phyloP scores from a whole-genome alignment of 2,797 vertebrate genomes.

The Meriones psammophilus region DNA sequence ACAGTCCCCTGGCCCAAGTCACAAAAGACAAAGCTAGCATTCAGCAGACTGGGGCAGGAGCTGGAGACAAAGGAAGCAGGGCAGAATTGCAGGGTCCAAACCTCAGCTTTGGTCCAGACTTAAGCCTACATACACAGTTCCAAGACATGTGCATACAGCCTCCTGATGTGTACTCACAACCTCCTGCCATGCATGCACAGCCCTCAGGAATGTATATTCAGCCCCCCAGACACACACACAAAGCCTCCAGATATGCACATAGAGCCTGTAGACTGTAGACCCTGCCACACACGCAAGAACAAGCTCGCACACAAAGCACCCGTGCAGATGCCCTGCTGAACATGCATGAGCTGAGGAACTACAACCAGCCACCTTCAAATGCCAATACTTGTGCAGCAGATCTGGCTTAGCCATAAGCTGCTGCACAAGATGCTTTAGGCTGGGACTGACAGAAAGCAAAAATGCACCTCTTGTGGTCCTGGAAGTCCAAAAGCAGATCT shows the following conservation, averaged over 20 bases:
- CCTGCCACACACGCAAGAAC: too few species aligned
- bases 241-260: background rate
- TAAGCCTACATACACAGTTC: background rate
- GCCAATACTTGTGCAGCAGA: too few species aligned
- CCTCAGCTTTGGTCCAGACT: background rate
- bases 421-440: background rate
- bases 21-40: background rate
- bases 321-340: background rate
- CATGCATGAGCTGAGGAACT: background rate
- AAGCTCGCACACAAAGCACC: fast-evolving
- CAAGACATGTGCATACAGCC: too few species aligned
- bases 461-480: too few species aligned
- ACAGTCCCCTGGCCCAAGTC: background rate
- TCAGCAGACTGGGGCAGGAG: background rate
- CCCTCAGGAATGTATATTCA: too few species aligned
- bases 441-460: background rate
- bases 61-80: background rate
- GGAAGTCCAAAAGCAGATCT: background rate
- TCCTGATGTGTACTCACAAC: background rate
- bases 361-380: fast-evolving
- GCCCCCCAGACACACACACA: background rate
- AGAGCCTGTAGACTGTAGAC: background rate
- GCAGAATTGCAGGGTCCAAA: background rate
- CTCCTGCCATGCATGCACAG: background rate
- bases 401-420: too few species aligned